A percentile compares a stretch with the other conserved stretches of the same genome.
These are phyloP conservation scores for Ianthella basta DNA, from an alignment of 37 sponge, comb jelly and placozoan species.

Conservation along the genomic window DNA sequence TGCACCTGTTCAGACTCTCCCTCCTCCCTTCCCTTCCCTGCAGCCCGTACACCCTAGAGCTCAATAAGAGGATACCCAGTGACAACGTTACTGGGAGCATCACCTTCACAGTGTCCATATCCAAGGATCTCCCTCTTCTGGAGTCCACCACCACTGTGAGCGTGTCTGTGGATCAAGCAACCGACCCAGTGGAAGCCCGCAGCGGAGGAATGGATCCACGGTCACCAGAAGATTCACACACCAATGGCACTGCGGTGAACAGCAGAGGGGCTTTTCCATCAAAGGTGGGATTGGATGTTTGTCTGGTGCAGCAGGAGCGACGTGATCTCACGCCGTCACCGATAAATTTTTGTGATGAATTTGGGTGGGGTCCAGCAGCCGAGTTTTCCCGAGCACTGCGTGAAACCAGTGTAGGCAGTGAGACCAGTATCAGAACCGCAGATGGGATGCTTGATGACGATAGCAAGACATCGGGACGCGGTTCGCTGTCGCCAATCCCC, in stretches of 20 bases:
- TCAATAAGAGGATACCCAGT: constrained; percentile 5
- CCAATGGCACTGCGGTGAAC: no score
- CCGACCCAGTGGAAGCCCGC: not conserved
- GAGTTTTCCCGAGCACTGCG: not conserved
- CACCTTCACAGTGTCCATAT: constrained; percentile 12
- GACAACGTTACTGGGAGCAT: constrained; percentile 3
- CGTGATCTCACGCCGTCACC: not conserved
- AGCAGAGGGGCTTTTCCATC: no score
- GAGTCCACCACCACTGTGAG: not conserved
- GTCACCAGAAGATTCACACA: not conserved
- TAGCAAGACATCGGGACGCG: no score
- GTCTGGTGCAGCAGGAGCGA: not conserved
- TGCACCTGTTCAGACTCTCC: not conserved
- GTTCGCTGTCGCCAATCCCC: no score
- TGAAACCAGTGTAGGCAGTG: constrained; percentile 5
- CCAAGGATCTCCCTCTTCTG: constrained; percentile 7
- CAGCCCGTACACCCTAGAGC: constrained; percentile 15
- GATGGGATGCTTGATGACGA: not conserved
- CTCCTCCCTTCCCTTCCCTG: not conserved
- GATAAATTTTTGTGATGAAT: constrained; percentile 6
- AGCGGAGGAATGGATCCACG: not conserved
- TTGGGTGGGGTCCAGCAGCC: no score
- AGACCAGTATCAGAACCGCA: not conserved
- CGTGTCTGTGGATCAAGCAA: not conserved
- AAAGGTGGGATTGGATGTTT: not conserved